These are phyloP conservation scores for Trichonephila clavipes DNA, from an alignment of 1,140 invertebrate genomes.

Conservation along the genomic window DNA sequence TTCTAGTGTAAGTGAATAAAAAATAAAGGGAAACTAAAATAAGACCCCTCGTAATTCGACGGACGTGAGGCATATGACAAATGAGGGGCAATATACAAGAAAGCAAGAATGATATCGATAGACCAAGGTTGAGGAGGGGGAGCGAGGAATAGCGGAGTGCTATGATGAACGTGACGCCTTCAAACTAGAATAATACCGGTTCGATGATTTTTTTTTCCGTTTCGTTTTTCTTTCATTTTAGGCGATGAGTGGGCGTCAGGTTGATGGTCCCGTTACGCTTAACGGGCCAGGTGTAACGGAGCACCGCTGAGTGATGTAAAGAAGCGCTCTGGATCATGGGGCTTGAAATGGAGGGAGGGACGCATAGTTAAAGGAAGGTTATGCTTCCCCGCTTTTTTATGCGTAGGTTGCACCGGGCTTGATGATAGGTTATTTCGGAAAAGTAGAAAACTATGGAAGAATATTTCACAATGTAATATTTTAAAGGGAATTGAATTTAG, in stretches of 20 bases:
- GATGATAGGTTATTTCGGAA: neutral
- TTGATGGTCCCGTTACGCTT: conserved; percentile 62
- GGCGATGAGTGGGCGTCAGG: conserved; percentile 23
- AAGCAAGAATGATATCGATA: neutral
- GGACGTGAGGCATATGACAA: conserved; percentile 66
- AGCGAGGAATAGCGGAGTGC: neutral
- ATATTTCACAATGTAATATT: neutral
- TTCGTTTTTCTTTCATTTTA: neutral
- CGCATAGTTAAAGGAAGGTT: neutral
- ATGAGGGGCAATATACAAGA: conserved; percentile 61
- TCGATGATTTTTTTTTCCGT: neutral
- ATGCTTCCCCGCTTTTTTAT: neutral
- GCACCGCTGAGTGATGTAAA: neutral
- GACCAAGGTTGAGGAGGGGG: neutral
- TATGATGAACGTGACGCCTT: conserved; percentile 41
- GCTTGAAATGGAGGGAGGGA: neutral
- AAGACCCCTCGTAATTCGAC: neutral
- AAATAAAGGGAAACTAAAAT: conserved; percentile 37
- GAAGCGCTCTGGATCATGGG: neutral
- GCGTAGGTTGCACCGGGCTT: neutral
- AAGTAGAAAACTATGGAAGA: neutral
- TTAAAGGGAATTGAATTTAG: neutral
- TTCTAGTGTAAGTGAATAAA: conserved; percentile 56
- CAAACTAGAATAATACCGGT: neutral
- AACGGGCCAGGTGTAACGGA: conserved; percentile 56